Conservation (phyloP, 2,113 vertebrate genomes). For the Ictalurus furcatus region DNA sequence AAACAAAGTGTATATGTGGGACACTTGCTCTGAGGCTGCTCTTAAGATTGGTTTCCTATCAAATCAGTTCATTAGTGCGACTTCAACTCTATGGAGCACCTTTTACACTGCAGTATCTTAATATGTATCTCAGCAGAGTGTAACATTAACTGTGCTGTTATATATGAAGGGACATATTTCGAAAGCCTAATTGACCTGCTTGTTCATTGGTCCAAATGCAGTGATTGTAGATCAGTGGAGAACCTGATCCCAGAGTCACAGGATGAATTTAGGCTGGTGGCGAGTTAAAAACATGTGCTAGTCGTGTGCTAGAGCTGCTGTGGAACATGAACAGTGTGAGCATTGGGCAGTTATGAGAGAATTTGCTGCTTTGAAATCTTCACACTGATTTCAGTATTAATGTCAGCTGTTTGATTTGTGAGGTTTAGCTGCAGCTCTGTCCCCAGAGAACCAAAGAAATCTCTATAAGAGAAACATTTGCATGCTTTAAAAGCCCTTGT, state of each 20-base stretch:
- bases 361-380: conserved; percentile 44
- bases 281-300: not conserved
- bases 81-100: not conserved
- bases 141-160: conserved; percentile 6
- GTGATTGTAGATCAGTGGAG: not conserved
- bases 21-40: conserved; percentile 32
- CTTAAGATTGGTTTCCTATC: not conserved
- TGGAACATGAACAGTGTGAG: conserved; percentile 22
- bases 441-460: conserved; percentile 72
- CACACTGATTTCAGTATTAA: conserved; percentile 45
- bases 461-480: conserved; percentile 75
- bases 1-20: conserved; percentile 32
- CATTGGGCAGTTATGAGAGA: conserved; percentile 39
- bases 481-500: conserved; percentile 65
- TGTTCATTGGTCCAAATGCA: not conserved
- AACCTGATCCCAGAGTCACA: not conserved
- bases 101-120: not conserved
- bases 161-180: not conserved
- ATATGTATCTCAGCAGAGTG: not conserved
- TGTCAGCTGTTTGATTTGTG: conserved; percentile 19
- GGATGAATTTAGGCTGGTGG: not conserved
- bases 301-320: conserved; percentile 55
- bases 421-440: conserved; percentile 37
- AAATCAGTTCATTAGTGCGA: not conserved
- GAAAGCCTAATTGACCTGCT: not conserved